Base-by-base conservation (phyloP, 2,888 invertebrate genomes). In the Drosophila peninsularis region DNA sequence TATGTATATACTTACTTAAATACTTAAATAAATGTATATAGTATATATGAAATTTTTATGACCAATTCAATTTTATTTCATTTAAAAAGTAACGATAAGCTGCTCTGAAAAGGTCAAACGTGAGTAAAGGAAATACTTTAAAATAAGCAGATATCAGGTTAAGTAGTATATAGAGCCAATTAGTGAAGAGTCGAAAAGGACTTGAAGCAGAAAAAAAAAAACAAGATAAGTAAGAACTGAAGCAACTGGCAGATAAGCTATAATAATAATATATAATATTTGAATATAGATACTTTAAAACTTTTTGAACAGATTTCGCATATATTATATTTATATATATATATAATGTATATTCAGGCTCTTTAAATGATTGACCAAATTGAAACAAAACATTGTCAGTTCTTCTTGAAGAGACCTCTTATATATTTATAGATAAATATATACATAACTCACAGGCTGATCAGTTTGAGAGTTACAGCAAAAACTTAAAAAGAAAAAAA, bases 11-110 rank as follows among this genome's bases (percentile, higher is more conserved):
- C 2, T 5, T 41, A 36, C 11, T 11, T 19, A 69, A 75, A 6
- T 21, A 21, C 13, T 17, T 39, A 42, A 21, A 21, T 13, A 21
- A 4, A 34, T 13, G 13, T 13, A 34, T 34, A 34, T 34, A 34
- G 5, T 34, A 34, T 37, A 37, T 37, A 37, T n/a, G 5, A 2
- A 17, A 27, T 73, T 80, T 82, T 81, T 62, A 81, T 62, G 88
- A 75, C 67, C 76, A 72, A 79, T 78, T 81, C 39, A 63, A 62
- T 65, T 58, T 32, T 17, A 11, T 60, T 42, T 47, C 30, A 45
- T n/a, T 37, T 21, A 42, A 37, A 41, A 42, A 30, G 27, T n/a
- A 21, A 11, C n/a, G 78, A 73, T 72, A 73, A 73, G 73, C 17
- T 47, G 10, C 5, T 27, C 11, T 36, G 10, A 9, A 39, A 58